phyloP scores from a whole-genome alignment of 2,888 invertebrate species.

The Yponomeuta evonymella region DNA sequence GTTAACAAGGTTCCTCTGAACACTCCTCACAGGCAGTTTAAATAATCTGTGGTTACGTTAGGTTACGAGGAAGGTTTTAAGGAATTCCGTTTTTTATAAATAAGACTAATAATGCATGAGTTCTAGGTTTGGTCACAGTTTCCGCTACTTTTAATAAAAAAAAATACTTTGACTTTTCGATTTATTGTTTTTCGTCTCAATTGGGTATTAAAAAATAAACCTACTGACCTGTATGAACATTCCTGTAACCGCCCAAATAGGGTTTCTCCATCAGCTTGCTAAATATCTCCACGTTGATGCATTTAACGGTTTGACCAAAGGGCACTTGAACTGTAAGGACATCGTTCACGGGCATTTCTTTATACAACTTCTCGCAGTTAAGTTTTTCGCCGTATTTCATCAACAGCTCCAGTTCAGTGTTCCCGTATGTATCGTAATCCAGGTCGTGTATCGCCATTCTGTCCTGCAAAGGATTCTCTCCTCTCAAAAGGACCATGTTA shows the following conservation, averaged over 20 bases:
- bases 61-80: too few species aligned
- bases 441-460: conserved; percentile 60
- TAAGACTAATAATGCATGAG: too few species aligned
- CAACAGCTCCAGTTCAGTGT: conserved; percentile 60
- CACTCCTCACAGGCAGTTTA: too few species aligned
- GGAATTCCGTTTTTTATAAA: too few species aligned
- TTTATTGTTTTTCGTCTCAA: too few species aligned
- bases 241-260: conserved; percentile 87
- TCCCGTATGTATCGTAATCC: conserved; percentile 68
- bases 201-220: too few species aligned
- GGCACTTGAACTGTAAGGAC: conserved; percentile 63
- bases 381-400: conserved; percentile 58
- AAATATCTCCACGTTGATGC: conserved; percentile 69
- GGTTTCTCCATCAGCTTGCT: conserved; percentile 79
- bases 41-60: too few species aligned
- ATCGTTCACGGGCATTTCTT: conserved; percentile 59
- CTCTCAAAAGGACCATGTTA: conserved; percentile 66
- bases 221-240: conserved; percentile 78
- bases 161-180: too few species aligned
- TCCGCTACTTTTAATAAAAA: too few species aligned
- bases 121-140: too few species aligned
- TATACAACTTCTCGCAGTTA: conserved; percentile 60
- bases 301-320: conserved; percentile 51
- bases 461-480: conserved; percentile 56
- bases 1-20: too few species aligned